Percentiles rank a stretch among this genome's conserved stretches.
Evolutionary conservation across 2,888 invertebrate genomes (phyloP).

Genomic region (Patella depressa): DNA sequence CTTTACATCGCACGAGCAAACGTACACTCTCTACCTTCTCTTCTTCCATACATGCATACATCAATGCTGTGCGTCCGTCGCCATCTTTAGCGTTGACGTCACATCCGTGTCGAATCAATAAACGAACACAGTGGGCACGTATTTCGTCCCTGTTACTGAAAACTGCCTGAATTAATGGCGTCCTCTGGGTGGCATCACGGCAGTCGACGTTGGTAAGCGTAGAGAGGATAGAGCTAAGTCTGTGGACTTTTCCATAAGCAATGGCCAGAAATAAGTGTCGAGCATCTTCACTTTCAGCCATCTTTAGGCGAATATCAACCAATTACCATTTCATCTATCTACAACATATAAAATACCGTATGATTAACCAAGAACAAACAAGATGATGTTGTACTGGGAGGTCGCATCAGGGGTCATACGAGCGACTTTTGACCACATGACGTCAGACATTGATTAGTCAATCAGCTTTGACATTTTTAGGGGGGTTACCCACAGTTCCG

Average conservation of each 20-base stretch:
- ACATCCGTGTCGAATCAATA: slow-evolving; percentile 51
- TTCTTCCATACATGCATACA: slow-evolving; percentile 55
- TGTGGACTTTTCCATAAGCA: slow-evolving; percentile 33
- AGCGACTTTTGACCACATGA: no score
- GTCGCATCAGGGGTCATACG: no score
- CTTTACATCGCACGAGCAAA: slow-evolving; percentile 44
- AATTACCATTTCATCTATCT: neutral
- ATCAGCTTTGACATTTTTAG: no score
- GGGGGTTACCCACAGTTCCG: no score
- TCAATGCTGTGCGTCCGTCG: slow-evolving; percentile 52
- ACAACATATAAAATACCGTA: neutral
- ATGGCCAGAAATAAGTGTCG: slow-evolving; percentile 34
- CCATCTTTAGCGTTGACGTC: slow-evolving; percentile 54
- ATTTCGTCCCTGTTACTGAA: slow-evolving; percentile 51
- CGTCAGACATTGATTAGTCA: no score
- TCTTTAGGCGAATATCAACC: neutral
- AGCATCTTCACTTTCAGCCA: slow-evolving; percentile 21
- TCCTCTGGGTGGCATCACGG: slow-evolving; percentile 43
- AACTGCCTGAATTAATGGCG: slow-evolving; percentile 53
- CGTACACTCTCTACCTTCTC: slow-evolving; percentile 51
- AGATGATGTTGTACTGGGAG: no score
- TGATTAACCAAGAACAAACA: no score
- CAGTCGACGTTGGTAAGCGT: slow-evolving; percentile 34
- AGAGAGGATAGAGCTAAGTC: slow-evolving; percentile 30
- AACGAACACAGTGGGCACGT: slow-evolving; percentile 51